Base-by-base conservation (phyloP, 1,140 invertebrate genomes). In the Apis cerana region DNA sequence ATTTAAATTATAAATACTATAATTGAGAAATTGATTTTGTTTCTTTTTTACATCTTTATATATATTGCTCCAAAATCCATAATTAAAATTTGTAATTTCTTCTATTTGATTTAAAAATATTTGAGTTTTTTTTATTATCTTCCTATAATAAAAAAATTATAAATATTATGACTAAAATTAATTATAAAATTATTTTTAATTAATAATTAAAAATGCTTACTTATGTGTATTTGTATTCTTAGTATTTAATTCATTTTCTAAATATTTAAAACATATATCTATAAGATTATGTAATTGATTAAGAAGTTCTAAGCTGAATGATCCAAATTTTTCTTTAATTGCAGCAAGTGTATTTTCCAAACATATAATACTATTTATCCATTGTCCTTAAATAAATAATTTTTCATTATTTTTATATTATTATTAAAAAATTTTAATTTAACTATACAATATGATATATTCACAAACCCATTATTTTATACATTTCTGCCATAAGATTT, bases 281-380 rank as follows among this genome's bases (percentile, higher is more conserved):
- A 92, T 94, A 9, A 95, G 89, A 89, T 94, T 95, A 65, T 94
- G 94, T 33, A 96, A 91, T 90, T 96, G 95, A 79, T 95, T 92
- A 0, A 93, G 94, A 76, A 95, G 84, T 91, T 96, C 95, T 69
- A 96, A 92, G 85, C 95, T 96, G 58, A 92, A 91, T 13, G 80
- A 82, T 0, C 96, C 96, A 93, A 94, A 96, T 75, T 93, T 92
- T 81, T 94, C 89, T 83, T 93, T 93, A n/a, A 95, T 89, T 56
- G 93, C 90, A 8, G 85, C 65, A 21, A 96, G 83, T 87, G 93
- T 94, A 62, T 93, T 79, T 82, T 95, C 89, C 9, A 96, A 87
- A 86, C 94, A 94, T 10, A 89, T 85, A 74, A 94, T 89, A 58
- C 95, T 93, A 77, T 93, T 85, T n/a, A 91, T 64, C 88, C 92